Base-by-base conservation (phyloP, 2,888 invertebrate genomes). In the Standfussiana lucernea region DNA sequence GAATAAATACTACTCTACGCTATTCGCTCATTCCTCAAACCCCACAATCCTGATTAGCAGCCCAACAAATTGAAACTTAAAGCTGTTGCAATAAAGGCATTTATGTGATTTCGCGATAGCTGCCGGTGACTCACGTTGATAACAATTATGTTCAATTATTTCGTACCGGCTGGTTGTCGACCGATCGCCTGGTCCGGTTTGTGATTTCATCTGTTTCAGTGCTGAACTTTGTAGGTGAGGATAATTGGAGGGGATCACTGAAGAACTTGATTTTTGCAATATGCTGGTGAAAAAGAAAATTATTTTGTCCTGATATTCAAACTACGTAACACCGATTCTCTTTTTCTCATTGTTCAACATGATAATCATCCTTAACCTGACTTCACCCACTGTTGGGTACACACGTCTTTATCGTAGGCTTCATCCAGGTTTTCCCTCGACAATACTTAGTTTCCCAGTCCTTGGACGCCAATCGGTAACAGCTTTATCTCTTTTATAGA, bases 21-120 rank as follows among this genome's bases (percentile, higher is more conserved):
- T 65, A 0, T 37, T 50, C 24, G 50, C 73, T 79, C 42, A 28
- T 61, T 18, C 1, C 10, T 47, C 40, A 28, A 8, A 82, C 85
- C 83, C 18, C 47, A 83, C 72, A 72, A 72, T 77, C 73, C 75
- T 71, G 84, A 88, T 88, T 87, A 86, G 79, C 80, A 82, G 79
- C 78, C 82, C 84, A 88, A 88, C 88, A 88, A 88, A 88, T 88
- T 88, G 88, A 87, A 87, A 88, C 88, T 88, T 84, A 82, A 88
- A 84, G 86, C 82, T 82, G 84, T 88, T 80, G 88, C 86, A 88
- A 88, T 87, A 88, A 86, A 85, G 86, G 87, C 86, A 84, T 88
- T 87, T 86, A 86, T 86, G 86, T 80, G 85, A 88, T 88, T 85
- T 87, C 85, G 47, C 86, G 85, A 87, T 87, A 74, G 78, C 40